Evolutionary conservation across 23 tunicate species (phyloP).

Genomic region (Oikopleura dioica): DNA sequence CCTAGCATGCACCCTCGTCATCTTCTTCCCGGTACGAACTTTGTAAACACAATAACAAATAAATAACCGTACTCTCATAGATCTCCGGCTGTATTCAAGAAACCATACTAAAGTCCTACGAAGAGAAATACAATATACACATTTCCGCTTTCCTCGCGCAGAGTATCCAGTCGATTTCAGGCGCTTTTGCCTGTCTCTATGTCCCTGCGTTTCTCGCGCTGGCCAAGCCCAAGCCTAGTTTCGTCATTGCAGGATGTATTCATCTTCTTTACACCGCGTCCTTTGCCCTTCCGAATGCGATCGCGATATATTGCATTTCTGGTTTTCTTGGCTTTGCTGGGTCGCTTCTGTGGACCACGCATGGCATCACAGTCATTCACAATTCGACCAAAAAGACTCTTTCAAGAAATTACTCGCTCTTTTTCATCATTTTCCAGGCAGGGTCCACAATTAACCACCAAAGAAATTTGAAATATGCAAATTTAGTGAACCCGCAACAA

Average conservation of each 20-base stretch:
- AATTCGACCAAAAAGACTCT: slow-evolving; percentile 2
- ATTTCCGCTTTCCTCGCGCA: neutral
- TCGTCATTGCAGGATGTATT: neutral
- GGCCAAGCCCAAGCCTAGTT: neutral
- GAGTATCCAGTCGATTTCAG: neutral
- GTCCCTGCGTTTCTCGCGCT: neutral
- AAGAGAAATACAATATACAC: neutral
- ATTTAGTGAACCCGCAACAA: no score
- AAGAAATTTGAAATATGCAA: no score
- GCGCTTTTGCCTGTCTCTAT: slow-evolving; percentile 10
- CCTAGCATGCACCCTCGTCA: neutral
- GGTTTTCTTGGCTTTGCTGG: neutral
- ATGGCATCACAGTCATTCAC: slow-evolving; percentile 8
- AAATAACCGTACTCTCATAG: neutral
- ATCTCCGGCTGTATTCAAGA: slow-evolving; percentile 7
- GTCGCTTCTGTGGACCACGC: neutral
- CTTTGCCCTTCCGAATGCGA: neutral
- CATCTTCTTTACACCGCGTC: neutral
- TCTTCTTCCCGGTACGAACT: neutral
- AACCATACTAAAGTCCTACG: slow-evolving; percentile 7
- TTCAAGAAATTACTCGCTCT: neutral
- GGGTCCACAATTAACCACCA: no score
- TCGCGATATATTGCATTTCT: neutral
- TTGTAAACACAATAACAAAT: neutral
- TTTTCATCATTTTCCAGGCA: slow-evolving; percentile 3